Conservation (phyloP, 2,888 invertebrate genomes). For the Stenurella melanura region DNA sequence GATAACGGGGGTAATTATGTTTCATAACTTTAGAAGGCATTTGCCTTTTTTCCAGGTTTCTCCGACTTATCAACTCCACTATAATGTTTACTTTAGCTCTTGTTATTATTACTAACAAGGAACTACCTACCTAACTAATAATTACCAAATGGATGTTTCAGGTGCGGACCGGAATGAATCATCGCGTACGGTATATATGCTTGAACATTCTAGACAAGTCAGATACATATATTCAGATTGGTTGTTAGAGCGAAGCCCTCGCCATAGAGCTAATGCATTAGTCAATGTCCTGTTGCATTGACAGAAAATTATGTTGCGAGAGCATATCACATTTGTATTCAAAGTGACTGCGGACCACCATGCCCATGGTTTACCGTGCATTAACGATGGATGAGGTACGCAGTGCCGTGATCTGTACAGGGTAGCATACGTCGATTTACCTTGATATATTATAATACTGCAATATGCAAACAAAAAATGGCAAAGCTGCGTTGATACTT, state of each 20-base stretch:
- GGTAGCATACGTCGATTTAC: not conserved
- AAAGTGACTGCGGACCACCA: constrained; percentile 8
- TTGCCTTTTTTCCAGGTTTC: too few relatives aligned
- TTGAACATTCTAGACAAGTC: not conserved
- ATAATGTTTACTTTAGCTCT: too few relatives aligned
- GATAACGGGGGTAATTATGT: too few relatives aligned
- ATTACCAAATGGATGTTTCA: not conserved
- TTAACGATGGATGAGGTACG: constrained; percentile 8
- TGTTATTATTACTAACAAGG: too few relatives aligned
- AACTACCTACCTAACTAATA: too few relatives aligned
- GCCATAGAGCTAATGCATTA: constrained; percentile 5
- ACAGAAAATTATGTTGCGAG: constrained; percentile 29
- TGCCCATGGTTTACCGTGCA: not conserved
- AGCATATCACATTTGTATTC: constrained; percentile 25
- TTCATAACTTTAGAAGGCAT: too few relatives aligned
- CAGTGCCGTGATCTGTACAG: constrained; percentile 7
- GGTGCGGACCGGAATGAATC: not conserved
- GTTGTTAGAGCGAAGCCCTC: not conserved
- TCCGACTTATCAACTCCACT: too few relatives aligned
- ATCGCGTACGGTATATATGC: not conserved
- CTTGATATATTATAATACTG: too few relatives aligned
- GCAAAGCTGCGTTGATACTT: too few relatives aligned
- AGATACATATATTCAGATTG: not conserved
- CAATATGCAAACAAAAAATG: too few relatives aligned
- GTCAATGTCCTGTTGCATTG: constrained; percentile 18